Conservation (phyloP, 2,113 vertebrate genomes). For the Channa argus region DNA sequence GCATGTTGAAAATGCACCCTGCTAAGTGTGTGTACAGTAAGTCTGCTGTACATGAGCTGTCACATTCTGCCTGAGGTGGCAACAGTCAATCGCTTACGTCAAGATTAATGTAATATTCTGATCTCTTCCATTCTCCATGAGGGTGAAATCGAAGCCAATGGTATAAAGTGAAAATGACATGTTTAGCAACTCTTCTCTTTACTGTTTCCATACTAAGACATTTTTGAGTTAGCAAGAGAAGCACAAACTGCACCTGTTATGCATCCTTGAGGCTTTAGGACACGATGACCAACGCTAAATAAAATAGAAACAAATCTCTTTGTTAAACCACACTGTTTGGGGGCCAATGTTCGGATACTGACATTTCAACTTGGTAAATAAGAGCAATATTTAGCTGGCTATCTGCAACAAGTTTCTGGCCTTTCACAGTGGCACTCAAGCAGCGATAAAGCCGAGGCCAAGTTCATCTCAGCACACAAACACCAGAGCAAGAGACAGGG, state of each 20-base stretch:
- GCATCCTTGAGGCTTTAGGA: background rate
- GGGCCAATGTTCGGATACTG: background rate
- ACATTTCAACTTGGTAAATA: constrained; percentile 63
- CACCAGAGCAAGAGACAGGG: constrained; percentile 56
- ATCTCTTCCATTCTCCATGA: background rate
- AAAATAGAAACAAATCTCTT: background rate
- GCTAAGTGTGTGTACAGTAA: background rate
- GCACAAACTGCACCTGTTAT: background rate
- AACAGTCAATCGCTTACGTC: constrained; percentile 29
- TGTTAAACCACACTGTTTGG: background rate
- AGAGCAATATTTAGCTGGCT: constrained; percentile 56
- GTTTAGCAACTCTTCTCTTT: background rate
- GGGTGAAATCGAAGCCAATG: background rate
- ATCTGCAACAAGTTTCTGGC: constrained; percentile 52
- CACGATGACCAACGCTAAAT: background rate
- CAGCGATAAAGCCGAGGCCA: constrained; percentile 39
- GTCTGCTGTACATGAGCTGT: constrained; percentile 37
- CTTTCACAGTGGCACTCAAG: constrained; percentile 53
- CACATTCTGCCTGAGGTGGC: constrained; percentile 40
- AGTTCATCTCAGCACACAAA: constrained; percentile 66
- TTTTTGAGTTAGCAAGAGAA: background rate
- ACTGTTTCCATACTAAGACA: background rate
- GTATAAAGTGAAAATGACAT: constrained; percentile 40
- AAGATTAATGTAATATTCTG: constrained; percentile 32
- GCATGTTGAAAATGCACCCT: constrained; percentile 18